Conservation (phyloP, 1,140 invertebrate species). For the Phymorhynchus buccinoides region DNA sequence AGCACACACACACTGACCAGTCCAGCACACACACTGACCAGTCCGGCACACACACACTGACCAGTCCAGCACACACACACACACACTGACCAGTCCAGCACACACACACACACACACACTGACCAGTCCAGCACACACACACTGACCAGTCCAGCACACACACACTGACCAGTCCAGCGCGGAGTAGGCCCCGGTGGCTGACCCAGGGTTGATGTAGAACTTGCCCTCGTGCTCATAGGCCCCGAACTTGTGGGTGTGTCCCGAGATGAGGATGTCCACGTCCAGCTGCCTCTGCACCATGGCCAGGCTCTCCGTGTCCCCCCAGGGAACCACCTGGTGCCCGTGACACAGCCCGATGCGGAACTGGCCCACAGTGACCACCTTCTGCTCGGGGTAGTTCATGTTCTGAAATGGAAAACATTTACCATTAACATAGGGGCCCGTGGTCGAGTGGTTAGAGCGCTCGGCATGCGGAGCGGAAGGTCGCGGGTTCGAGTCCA, state of each 20-base stretch:
- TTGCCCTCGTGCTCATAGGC: constrained; percentile 99
- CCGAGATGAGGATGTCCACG: constrained; percentile 98
- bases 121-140: no score
- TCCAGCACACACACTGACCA: no score
- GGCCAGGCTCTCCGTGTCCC: constrained; percentile 92
- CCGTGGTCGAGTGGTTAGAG: no score
- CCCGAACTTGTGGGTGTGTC: constrained; percentile 98
- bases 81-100: no score
- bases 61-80: not conserved
- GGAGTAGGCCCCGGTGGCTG: constrained; percentile 97
- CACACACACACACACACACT: constrained; percentile 10
- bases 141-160: not conserved
- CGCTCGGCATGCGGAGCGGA: no score
- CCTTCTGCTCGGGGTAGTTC: constrained; percentile 97
- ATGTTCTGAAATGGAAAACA: constrained; percentile 81
- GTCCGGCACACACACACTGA: no score
- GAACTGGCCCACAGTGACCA: constrained; percentile 98
- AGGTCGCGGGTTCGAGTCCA: no score
- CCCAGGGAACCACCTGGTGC: constrained; percentile 96
- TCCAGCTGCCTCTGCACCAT: constrained; percentile 96
- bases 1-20: no score
- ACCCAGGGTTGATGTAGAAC: constrained; percentile 99
- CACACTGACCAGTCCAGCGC: constrained; percentile 85
- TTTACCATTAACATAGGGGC: no score
- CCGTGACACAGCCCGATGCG: constrained; percentile 98